Conservation (phyloP, 1,140 invertebrate species). For the Anastrepha ludens region DNA sequence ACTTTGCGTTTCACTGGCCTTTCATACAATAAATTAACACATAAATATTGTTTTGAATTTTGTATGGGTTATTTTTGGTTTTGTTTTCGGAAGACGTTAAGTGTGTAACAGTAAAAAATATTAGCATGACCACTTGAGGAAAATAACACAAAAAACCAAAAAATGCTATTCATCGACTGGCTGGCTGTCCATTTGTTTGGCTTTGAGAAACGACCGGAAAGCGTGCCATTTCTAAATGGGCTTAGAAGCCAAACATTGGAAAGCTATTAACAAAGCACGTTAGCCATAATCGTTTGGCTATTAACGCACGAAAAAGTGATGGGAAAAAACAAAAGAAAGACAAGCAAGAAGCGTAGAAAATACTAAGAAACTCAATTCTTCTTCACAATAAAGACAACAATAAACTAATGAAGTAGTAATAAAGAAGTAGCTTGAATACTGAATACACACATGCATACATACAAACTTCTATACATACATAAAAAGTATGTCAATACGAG, state of each 20-base stretch:
- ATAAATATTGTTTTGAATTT: neutral
- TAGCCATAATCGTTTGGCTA: neutral
- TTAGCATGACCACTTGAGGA: slow-evolving; percentile 20
- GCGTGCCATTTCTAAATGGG: neutral
- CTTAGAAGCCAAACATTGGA: slow-evolving; percentile 20
- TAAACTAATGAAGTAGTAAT: neutral
- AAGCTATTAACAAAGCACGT: slow-evolving; percentile 29
- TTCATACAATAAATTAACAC: neutral
- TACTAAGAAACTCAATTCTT: neutral
- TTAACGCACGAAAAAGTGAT: neutral
- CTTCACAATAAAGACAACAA: neutral
- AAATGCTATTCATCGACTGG: neutral
- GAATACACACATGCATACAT: too few relatives aligned
- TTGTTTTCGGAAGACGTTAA: neutral
- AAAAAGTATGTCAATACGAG: too few relatives aligned
- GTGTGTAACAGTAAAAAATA: slow-evolving; percentile 8
- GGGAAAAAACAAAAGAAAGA: neutral
- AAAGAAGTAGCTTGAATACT: too few relatives aligned
- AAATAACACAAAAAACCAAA: neutral
- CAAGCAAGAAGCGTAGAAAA: neutral
- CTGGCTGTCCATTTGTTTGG: neutral
- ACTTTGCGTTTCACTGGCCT: neutral
- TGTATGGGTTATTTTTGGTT: neutral
- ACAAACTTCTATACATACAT: too few relatives aligned
- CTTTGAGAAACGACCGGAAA: neutral